Evolutionary conservation across 1,140 invertebrate genomes (phyloP).

Genomic region (Ceratosolen fusciceps): DNA sequence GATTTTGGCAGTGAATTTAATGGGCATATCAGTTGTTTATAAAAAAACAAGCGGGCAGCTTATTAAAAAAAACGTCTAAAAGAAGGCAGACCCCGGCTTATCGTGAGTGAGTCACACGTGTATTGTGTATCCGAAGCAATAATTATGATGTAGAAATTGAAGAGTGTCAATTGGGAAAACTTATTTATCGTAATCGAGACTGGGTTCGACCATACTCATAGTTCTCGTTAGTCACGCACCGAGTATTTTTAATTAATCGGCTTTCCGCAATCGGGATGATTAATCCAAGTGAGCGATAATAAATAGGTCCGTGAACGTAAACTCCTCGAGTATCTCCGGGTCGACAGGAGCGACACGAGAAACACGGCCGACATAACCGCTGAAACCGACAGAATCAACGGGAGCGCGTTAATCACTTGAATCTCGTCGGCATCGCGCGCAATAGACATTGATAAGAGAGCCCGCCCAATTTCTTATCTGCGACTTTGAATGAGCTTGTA

Average conservation of each 20-base stretch:
- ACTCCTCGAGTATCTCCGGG: background rate
- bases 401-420: background rate
- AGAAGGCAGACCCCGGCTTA: background rate
- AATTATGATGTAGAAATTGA: background rate
- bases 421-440: background rate
- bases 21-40: background rate
- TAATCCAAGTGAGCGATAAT: slow-evolving; percentile 27
- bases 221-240: background rate
- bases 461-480: slow-evolving; percentile 28
- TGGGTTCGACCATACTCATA: background rate
- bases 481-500: slow-evolving; percentile 17
- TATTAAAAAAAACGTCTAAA: background rate
- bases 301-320: background rate
- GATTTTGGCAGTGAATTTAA: background rate
- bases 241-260: slow-evolving; percentile 37
- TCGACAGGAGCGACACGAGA: background rate
- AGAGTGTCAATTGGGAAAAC: background rate
- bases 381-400: too few species aligned
- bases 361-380: background rate
- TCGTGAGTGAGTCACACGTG: background rate
- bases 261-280: slow-evolving; percentile 18
- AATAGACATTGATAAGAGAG: background rate
- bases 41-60: background rate
- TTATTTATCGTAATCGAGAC: background rate
- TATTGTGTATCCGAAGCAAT: background rate